A percentile compares a stretch with the other conserved stretches of the same genome.
Evolutionary conservation across 2,888 invertebrate species (phyloP).

Genomic region (Psylliodes chrysocephalus): DNA sequence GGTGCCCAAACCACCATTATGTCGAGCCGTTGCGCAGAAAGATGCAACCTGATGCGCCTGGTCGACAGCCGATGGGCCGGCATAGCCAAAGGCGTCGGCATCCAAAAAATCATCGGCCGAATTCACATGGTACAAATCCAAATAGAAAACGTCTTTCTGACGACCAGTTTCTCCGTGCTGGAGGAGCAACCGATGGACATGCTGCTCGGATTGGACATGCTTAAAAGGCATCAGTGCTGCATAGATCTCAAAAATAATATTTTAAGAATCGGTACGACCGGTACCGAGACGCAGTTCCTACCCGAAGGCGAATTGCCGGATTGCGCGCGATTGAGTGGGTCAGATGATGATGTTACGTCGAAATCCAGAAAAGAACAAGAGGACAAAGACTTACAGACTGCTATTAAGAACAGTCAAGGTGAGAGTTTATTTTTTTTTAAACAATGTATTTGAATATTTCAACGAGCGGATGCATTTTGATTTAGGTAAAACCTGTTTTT

Average conservation of each 20-base stretch:
- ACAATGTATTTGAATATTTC: too few species aligned
- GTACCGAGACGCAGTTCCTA: slow-evolving; percentile 89
- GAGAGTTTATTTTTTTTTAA: too few species aligned
- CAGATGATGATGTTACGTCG: slow-evolving; percentile 71
- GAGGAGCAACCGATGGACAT: slow-evolving; percentile 99
- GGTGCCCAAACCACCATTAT: slow-evolving; percentile 97
- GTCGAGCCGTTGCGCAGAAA: slow-evolving; percentile 94
- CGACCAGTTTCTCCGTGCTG: slow-evolving; percentile 95
- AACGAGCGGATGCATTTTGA: too few species aligned
- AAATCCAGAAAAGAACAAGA: slow-evolving; percentile 70
- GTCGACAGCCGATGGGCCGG: slow-evolving; percentile 96
- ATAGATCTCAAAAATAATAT: slow-evolving; percentile 92
- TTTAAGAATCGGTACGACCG: slow-evolving; percentile 92
- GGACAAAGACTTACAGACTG: slow-evolving; percentile 76
- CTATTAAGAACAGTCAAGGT: slow-evolving; percentile 73
- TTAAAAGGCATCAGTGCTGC: slow-evolving; percentile 89
- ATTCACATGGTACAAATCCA: slow-evolving; percentile 98
- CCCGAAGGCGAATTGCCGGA: slow-evolving; percentile 79
- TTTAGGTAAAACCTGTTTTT: too few species aligned
- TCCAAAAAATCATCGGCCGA: slow-evolving; percentile 93
- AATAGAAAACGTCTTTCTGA: slow-evolving; percentile 92
- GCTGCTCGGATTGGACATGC: slow-evolving; percentile 96
- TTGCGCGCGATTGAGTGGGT: slow-evolving; percentile 82
- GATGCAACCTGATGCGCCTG: slow-evolving; percentile 90
- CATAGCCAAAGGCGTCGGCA: slow-evolving; percentile 96